phyloP scores from a whole-genome alignment of 2,888 invertebrate genomes.

The Orthosia gothica region DNA sequence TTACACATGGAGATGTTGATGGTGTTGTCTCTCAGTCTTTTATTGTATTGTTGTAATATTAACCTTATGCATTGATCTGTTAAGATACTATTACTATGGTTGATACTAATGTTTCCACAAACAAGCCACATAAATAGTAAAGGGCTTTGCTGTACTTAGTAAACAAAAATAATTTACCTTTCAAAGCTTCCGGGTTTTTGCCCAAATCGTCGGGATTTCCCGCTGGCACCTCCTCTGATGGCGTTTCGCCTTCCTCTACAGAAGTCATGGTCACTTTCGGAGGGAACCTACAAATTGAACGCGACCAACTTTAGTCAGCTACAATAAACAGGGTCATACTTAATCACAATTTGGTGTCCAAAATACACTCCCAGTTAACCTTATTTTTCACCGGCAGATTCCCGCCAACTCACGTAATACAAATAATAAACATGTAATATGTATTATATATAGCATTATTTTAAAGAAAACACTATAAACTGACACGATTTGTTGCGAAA shows the following conservation, averaged over 20 bases:
- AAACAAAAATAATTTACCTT: slow-evolving; percentile 86
- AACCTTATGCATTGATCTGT: too few relatives aligned
- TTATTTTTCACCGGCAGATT: slow-evolving; percentile 68
- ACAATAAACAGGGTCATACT: neutral
- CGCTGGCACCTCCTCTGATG: slow-evolving; percentile 81
- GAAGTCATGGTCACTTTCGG: slow-evolving; percentile 80
- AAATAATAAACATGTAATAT: slow-evolving; percentile 23
- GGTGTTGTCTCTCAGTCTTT: too few relatives aligned
- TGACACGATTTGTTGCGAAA: neutral
- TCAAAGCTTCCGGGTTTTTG: slow-evolving; percentile 92
- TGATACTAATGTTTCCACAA: neutral
- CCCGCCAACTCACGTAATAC: slow-evolving; percentile 76
- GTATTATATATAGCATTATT: neutral
- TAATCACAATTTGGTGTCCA: slow-evolving; percentile 4
- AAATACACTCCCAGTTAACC: slow-evolving; percentile 61
- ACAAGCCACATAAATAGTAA: neutral
- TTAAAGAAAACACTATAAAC: neutral
- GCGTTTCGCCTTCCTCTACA: slow-evolving; percentile 84
- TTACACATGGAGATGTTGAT: too few relatives aligned
- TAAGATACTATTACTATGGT: neutral
- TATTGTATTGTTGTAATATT: neutral
- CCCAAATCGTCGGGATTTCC: slow-evolving; percentile 92
- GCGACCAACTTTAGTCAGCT: neutral
- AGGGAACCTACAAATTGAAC: slow-evolving; percentile 39
- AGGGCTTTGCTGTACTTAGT: neutral